Percentiles rank a stretch among this genome's conserved stretches.
Evolutionary conservation across 2,797 vertebrate species (phyloP).

Genomic region (Acanthurus lineatus): DNA sequence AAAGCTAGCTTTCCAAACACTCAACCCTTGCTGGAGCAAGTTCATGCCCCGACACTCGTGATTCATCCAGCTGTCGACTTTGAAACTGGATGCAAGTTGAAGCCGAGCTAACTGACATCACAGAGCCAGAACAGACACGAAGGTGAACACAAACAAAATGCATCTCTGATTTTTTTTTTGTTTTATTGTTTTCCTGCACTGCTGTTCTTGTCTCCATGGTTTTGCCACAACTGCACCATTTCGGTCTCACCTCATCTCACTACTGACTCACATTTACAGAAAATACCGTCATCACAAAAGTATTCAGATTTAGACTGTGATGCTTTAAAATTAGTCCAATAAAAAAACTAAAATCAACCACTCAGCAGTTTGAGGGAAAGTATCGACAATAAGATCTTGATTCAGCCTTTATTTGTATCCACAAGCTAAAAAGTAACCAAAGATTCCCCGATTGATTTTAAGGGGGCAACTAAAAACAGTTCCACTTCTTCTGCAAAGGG

Average conservation of each 20-base stretch:
- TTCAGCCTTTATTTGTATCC: conserved; percentile 23
- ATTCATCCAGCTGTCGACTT: conserved; percentile 53
- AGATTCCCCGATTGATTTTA: conserved; percentile 59
- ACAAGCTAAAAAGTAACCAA: conserved; percentile 42
- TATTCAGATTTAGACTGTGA: not conserved
- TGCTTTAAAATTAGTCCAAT: conserved; percentile 22
- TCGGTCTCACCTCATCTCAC: not conserved
- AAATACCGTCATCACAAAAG: conserved; percentile 7
- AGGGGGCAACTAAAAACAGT: conserved; percentile 41
- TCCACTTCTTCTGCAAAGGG: conserved; percentile 11
- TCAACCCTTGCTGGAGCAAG: conserved; percentile 13
- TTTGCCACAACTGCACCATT: conserved; percentile 10
- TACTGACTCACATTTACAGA: not conserved
- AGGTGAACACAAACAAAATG: conserved; percentile 1
- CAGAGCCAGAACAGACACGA: conserved; percentile 13
- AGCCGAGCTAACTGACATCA: conserved; percentile 27
- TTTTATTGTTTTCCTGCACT: not conserved
- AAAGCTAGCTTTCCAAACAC: conserved; percentile 8
- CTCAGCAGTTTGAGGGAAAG: conserved; percentile 14
- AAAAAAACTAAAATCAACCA: not conserved
- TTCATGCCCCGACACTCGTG: conserved; percentile 36
- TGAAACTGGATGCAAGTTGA: conserved; percentile 30
- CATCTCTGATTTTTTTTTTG: not conserved
- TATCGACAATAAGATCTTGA: conserved; percentile 3
- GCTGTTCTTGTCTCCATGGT: not conserved